These are phyloP conservation scores for Acridotheres tristis DNA, from an alignment of 2,797 vertebrate species.

Conservation along the genomic window DNA sequence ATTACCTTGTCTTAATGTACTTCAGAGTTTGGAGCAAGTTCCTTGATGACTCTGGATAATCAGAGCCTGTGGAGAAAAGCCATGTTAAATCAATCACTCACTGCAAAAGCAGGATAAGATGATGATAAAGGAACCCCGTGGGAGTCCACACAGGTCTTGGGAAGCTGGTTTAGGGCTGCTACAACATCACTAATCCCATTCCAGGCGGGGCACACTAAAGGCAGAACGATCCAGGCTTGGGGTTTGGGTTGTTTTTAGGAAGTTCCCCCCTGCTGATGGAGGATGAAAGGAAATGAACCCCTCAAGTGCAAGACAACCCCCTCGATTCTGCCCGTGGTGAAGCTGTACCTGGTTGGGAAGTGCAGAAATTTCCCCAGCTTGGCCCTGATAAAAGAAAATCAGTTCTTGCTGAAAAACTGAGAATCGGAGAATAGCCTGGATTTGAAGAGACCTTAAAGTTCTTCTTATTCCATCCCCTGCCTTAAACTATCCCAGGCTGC, in stretches of 20 bases:
- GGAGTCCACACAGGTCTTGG: not conserved
- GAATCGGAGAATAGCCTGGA: not conserved
- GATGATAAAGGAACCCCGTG: not conserved
- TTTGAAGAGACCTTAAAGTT: no score
- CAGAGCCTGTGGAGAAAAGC: conserved; percentile 13
- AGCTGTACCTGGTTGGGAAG: not conserved
- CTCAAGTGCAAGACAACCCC: not conserved
- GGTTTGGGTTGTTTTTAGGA: not conserved
- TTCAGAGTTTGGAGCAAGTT: conserved; percentile 27
- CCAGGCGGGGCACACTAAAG: accelerated
- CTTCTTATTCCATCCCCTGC: not conserved
- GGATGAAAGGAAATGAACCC: accelerated
- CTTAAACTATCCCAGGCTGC: accelerated
- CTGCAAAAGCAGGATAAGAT: not conserved
- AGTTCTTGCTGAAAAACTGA: not conserved
- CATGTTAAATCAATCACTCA: not conserved
- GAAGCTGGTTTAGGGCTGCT: not conserved
- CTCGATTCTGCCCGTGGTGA: accelerated
- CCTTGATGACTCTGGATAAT: conserved; percentile 20
- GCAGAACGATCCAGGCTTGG: not conserved
- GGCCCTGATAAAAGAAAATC: not conserved
- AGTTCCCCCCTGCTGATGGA: not conserved
- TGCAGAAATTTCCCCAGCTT: not conserved
- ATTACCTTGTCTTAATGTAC: conserved; percentile 52
- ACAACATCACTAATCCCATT: not conserved